Evolutionary conservation across 2,113 vertebrate genomes (phyloP).

Genomic region (Corythornis madagascariensis): DNA sequence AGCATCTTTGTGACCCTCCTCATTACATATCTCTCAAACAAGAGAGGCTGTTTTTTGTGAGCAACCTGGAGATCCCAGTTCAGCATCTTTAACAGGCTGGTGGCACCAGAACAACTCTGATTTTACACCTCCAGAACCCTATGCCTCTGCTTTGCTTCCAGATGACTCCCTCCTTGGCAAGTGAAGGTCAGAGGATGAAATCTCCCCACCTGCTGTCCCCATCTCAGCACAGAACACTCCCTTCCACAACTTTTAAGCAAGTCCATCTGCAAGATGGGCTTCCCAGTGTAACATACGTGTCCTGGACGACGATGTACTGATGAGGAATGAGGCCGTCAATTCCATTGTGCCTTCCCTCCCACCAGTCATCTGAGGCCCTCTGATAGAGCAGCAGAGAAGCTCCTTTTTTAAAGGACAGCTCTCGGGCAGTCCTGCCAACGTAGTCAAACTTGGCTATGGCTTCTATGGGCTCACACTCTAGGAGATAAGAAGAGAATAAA

Average conservation of each 20-base stretch:
- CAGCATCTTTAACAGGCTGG: not conserved
- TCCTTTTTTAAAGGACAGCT: constrained; percentile 95
- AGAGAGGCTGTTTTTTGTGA: not conserved
- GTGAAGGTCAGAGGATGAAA: not conserved
- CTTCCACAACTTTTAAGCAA: not conserved
- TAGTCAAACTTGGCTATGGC: constrained; percentile 96
- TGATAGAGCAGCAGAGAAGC: constrained; percentile 90
- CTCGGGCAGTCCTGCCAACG: constrained; percentile 87
- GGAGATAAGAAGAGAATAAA: constrained; percentile 58
- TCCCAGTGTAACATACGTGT: constrained; percentile 81
- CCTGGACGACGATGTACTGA: constrained; percentile 94
- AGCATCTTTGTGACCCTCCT: no score
- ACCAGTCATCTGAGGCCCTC: constrained; percentile 94
- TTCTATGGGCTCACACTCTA: constrained; percentile 93
- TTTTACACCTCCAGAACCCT: fast-evolving
- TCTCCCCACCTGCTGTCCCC: not conserved
- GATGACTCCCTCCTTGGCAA: not conserved
- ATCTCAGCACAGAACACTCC: not conserved
- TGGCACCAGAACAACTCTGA: not conserved
- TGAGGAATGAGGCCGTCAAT: constrained; percentile 91
- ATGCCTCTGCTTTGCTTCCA: not conserved
- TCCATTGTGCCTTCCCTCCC: constrained; percentile 93
- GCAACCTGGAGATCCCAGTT: not conserved
- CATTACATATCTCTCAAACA: fast-evolving
- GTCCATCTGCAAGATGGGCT: not conserved